Percentiles rank a stretch among this genome's conserved stretches.
Evolutionary conservation across 1,140 invertebrate genomes (phyloP).

Genomic region (Euwallacea fornicatus): DNA sequence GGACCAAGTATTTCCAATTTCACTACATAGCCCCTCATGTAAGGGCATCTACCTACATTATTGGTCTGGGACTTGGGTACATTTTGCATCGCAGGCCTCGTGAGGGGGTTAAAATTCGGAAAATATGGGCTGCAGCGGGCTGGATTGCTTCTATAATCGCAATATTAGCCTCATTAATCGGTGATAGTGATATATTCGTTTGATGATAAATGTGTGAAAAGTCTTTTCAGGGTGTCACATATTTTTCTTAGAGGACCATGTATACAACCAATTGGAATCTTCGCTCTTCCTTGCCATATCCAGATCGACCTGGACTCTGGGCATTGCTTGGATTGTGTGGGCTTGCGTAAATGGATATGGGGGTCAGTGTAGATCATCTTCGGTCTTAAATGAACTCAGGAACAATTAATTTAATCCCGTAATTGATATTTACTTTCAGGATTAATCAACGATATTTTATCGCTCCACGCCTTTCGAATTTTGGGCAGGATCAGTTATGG

Average conservation of each 20-base stretch:
- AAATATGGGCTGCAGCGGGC: conserved; percentile 20
- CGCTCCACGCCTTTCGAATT: conserved; percentile 38
- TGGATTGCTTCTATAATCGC: conserved; percentile 36
- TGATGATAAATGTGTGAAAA: background rate
- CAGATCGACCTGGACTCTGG: conserved; percentile 43
- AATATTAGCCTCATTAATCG: conserved; percentile 34
- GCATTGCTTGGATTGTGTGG: conserved; percentile 45
- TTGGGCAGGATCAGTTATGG: conserved; percentile 41
- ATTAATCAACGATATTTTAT: conserved; percentile 41
- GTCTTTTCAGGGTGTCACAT: conserved; percentile 34
- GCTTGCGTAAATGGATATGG: conserved; percentile 44
- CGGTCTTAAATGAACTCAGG: background rate
- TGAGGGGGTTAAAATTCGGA: conserved; percentile 22
- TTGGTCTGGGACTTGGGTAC: conserved; percentile 43
- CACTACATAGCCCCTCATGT: conserved; percentile 44
- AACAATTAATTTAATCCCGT: background rate
- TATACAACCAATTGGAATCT: conserved; percentile 41
- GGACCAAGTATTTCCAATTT: conserved; percentile 41
- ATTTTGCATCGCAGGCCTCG: conserved; percentile 36
- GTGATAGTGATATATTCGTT: conserved; percentile 12
- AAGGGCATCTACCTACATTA: conserved; percentile 41
- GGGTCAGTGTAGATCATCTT: conserved; percentile 28
- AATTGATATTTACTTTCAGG: conserved; percentile 29
- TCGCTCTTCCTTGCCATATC: conserved; percentile 41
- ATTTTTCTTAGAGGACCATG: conserved; percentile 44